These are phyloP conservation scores for Rhinichthys osculus DNA, from an alignment of 2,797 vertebrate genomes.

Conservation along the genomic window DNA sequence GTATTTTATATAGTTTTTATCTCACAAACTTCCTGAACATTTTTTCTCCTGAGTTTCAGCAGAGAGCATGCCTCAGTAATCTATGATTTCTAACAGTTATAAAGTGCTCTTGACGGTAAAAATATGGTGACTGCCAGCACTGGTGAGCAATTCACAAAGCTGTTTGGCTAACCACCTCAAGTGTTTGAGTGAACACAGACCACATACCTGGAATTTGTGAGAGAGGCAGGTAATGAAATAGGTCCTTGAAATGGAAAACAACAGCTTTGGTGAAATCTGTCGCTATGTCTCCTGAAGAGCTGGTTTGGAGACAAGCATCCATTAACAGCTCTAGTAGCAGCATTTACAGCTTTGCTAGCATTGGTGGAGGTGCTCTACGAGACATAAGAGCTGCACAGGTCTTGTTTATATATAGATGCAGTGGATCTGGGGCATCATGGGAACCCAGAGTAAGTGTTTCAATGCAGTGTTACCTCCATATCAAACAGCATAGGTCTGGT, in stretches of 20 bases:
- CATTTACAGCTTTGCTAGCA: slow-evolving; percentile 22
- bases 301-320: slow-evolving; percentile 34
- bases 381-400: background rate
- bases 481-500: background rate
- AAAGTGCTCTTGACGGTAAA: slow-evolving; percentile 11
- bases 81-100: background rate
- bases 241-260: slow-evolving; percentile 54
- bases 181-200: slow-evolving; percentile 43
- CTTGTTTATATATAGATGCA: background rate
- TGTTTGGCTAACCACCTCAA: slow-evolving; percentile 28
- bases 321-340: slow-evolving; percentile 14
- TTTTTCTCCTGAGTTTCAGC: background rate
- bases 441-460: background rate
- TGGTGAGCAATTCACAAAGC: slow-evolving; percentile 24
- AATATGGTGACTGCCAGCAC: background rate
- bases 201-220: slow-evolving; percentile 38
- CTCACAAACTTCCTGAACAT: background rate
- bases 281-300: slow-evolving; percentile 31
- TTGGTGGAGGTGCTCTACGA: background rate
- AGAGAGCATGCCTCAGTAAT: slow-evolving; percentile 7
- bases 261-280: slow-evolving; percentile 38
- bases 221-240: slow-evolving; percentile 51
- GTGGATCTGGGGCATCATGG: slow-evolving; percentile 1
- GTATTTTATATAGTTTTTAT: background rate
- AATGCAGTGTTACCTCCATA: background rate